These are phyloP conservation scores for Acanthurus lineatus DNA, from an alignment of 2,797 vertebrate species.

Conservation along the genomic window DNA sequence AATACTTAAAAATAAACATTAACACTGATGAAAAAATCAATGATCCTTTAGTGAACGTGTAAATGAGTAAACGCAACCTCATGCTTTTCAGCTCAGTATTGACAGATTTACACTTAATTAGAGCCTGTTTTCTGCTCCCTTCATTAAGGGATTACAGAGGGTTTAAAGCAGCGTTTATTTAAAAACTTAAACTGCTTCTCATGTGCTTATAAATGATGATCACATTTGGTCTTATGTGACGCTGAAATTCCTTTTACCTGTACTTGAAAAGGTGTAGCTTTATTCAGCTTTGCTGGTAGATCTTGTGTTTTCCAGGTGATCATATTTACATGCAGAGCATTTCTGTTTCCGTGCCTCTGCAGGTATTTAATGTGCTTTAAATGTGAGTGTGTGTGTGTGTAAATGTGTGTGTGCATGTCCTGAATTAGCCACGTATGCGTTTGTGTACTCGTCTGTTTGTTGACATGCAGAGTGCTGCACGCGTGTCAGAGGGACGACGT, in stretches of 20 bases:
- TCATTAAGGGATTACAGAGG: constrained; percentile 33
- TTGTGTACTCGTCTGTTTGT: constrained; percentile 44
- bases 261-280: too few species aligned
- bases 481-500: constrained; percentile 36
- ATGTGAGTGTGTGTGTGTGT: constrained; percentile 9
- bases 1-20: constrained; percentile 80
- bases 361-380: constrained; percentile 38
- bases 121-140: constrained; percentile 35
- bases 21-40: constrained; percentile 69
- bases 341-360: constrained; percentile 11
- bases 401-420: constrained; percentile 6
- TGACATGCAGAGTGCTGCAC: constrained; percentile 51
- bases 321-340: background rate
- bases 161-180: constrained; percentile 34
- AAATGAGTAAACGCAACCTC: constrained; percentile 73
- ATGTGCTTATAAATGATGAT: background rate
- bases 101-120: constrained; percentile 75
- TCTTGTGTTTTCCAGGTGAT: too few species aligned
- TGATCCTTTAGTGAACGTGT: constrained; percentile 66
- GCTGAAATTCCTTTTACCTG: too few species aligned
- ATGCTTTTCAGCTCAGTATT: constrained; percentile 54
- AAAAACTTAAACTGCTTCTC: constrained; percentile 10
- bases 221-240: background rate
- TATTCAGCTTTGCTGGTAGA: too few species aligned
- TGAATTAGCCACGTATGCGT: constrained; percentile 38